Base-by-base conservation (phyloP, 2,888 invertebrate genomes). In the Rhingia campestris region DNA sequence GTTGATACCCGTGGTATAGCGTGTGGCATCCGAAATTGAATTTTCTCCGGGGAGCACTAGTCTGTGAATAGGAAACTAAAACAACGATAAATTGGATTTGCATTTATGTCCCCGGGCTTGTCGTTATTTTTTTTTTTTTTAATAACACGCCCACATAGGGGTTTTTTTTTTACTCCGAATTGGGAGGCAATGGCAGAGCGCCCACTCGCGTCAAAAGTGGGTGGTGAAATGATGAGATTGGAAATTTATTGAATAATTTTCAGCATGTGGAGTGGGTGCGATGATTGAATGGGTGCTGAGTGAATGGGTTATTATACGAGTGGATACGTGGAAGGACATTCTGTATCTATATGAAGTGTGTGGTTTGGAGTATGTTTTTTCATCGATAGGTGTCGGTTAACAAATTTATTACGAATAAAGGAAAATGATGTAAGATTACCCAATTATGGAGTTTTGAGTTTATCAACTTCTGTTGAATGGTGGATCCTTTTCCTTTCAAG, bases 1-100 rank as follows among this genome's bases (percentile, higher is more conserved):
- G 84, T 80, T 80, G 80, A 74, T 84, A 75, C 69, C 66, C 69
- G 41, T 74, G 63, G 56, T 43, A 53, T 70, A 70, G 74, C 74
- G 69, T 67, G 81, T 61, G 79, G 73, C 74, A 79, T 79, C 56
- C 64, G 37, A 79, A 84, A 79, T 79, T 73, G 47, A 69, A 74
- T 73, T 84, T 79, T 64, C 79, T 84, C 74, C 53, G 53, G 63
- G 69, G 39, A 67, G 45, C 43, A 61, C 45, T 12, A n/a, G n/a
- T n/a, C n/a, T n/a, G n/a, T n/a, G n/a, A n/a, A n/a, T n/a, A 53
- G 43, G 14, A 66, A 58, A 59, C 45, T 59, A 70, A 76, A 66
- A 54, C 12, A 70, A 66, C 63, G 58, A 73, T 67, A 67, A 82
- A 73, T 73, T 77, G 72, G 56, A 82, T 77, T 73, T 82, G 67